phyloP scores from a whole-genome alignment of 1,140 invertebrate species.

The Holcopasites calliopsidis region DNA sequence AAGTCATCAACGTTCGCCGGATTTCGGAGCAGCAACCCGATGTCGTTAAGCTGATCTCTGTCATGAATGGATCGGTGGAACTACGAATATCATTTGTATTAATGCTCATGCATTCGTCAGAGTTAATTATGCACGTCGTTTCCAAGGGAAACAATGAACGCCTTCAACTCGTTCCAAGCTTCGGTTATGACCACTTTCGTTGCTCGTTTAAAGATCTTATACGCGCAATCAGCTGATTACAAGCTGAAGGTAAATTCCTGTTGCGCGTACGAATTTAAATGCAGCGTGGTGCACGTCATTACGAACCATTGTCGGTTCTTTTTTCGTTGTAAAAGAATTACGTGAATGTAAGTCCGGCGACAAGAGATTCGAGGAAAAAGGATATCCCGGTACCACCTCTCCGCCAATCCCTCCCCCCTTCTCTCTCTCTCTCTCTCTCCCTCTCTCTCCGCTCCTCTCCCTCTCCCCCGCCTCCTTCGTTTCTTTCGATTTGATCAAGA shows the following conservation, averaged over 20 bases:
- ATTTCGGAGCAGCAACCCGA: conserved; percentile 36
- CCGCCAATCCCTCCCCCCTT: too few relatives aligned
- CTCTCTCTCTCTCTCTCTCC: neutral
- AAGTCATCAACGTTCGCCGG: conserved; percentile 50
- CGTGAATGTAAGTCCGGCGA: conserved; percentile 23
- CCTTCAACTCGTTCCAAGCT: neutral
- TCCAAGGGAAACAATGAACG: neutral
- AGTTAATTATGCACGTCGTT: neutral
- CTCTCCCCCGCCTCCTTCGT: conserved; percentile 6
- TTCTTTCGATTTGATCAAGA: conserved; percentile 47
- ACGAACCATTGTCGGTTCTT: neutral
- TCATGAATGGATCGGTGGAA: neutral
- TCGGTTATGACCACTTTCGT: too few relatives aligned
- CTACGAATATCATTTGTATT: neutral
- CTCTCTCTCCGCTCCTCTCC: neutral
- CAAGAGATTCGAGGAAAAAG: conserved; percentile 5
- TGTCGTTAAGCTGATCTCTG: conserved; percentile 17
- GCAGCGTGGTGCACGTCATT: conserved; percentile 6
- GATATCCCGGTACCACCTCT: too few relatives aligned
- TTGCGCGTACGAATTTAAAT: conserved; percentile 27
- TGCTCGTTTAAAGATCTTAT: conserved; percentile 1
- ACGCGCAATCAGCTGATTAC: conserved; percentile 32
- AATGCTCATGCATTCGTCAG: neutral
- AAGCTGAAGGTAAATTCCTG: conserved; percentile 8
- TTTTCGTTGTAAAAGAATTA: neutral